Conservation (phyloP, 2,113 vertebrate genomes). For the Crotalus horridus region DNA sequence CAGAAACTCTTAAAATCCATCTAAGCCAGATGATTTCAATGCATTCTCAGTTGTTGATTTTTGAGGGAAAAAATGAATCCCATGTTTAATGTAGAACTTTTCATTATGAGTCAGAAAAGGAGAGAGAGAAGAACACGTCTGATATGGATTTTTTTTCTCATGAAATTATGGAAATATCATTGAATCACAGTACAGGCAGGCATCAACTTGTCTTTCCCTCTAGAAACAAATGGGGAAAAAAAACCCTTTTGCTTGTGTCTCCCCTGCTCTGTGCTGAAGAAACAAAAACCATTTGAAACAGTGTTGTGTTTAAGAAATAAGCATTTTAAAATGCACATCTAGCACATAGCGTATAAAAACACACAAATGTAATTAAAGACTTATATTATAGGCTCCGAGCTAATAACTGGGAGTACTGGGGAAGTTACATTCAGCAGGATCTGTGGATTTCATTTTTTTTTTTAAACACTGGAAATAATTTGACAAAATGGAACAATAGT, state of each 20-base stretch:
- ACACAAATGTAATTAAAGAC: not conserved
- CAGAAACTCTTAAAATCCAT: not conserved
- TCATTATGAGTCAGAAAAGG: not conserved
- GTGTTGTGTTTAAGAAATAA: not conserved
- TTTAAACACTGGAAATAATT: not conserved
- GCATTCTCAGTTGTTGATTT: not conserved
- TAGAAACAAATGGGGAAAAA: not conserved
- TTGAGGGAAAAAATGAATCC: not conserved
- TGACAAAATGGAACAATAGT: not conserved
- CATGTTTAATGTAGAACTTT: not conserved
- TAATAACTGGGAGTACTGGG: not conserved
- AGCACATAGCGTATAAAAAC: not conserved
- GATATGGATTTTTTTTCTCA: not conserved
- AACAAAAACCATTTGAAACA: not conserved
- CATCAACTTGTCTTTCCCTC: not conserved
- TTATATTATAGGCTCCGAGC: not conserved
- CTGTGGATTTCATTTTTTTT: not conserved
- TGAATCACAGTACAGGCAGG: not conserved
- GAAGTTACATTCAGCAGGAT: not conserved
- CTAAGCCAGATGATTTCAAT: not conserved
- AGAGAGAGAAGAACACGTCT: not conserved
- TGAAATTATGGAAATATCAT: not conserved
- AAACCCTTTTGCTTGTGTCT: not conserved
- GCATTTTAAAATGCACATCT: not conserved
- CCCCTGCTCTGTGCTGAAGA: not conserved